phyloP scores from a whole-genome alignment of 92 coral and sea anemone species.

The Hydrozoanthus gracilis region DNA sequence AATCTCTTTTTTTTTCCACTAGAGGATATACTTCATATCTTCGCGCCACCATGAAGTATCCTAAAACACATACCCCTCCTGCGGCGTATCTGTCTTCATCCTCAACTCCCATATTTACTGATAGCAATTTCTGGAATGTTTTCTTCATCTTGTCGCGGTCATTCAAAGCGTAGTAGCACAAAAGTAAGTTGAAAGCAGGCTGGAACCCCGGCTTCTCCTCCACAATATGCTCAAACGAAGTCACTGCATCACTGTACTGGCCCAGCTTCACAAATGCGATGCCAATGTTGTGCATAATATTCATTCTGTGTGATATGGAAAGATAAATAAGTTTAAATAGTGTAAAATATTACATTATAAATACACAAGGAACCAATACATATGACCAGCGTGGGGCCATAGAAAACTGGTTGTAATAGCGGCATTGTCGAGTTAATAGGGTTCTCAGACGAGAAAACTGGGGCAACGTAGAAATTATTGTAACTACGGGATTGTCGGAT shows the following conservation, averaged over 20 bases:
- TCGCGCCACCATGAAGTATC: too few relatives aligned
- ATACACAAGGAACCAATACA: too few relatives aligned
- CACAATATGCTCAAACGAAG: slow-evolving; percentile 98
- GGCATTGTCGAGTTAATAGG: too few relatives aligned
- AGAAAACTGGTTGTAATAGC: too few relatives aligned
- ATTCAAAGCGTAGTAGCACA: slow-evolving; percentile 95
- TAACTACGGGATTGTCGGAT: too few relatives aligned
- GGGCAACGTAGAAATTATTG: too few relatives aligned
- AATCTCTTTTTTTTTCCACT: background rate
- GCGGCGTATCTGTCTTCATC: slow-evolving; percentile 96
- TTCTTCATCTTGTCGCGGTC: slow-evolving; percentile 99
- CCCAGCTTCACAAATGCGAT: slow-evolving; percentile 92
- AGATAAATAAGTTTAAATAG: background rate
- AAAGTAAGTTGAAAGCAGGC: slow-evolving; percentile 90
- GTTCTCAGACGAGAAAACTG: too few relatives aligned
- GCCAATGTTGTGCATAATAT: slow-evolving; percentile 98
- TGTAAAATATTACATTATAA: background rate
- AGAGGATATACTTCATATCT: too few relatives aligned
- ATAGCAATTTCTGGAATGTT: slow-evolving; percentile 92
- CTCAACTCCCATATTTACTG: slow-evolving; percentile 85
- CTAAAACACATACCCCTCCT: slow-evolving; percentile 67
- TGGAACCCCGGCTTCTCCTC: slow-evolving; percentile 90
- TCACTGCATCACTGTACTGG: slow-evolving; percentile 97
- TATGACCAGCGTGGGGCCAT: too few relatives aligned
- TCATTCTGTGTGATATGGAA: slow-evolving; percentile 66